Base-by-base conservation (phyloP, 2,888 invertebrate species). In the Tetrapedia diversipes region DNA sequence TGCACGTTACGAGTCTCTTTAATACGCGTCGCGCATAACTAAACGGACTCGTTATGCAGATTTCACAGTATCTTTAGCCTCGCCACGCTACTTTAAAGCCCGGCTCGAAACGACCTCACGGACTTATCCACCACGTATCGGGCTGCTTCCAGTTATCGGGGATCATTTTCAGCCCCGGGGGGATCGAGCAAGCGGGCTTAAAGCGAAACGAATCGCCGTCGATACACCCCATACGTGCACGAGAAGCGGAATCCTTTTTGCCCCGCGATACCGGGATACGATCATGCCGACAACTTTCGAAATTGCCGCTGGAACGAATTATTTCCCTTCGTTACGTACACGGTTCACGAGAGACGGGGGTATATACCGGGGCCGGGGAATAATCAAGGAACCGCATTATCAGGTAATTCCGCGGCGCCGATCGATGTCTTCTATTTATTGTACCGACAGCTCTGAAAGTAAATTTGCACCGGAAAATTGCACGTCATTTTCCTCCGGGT, bases 161-260 rank as follows among this genome's bases (percentile, higher is more conserved):
- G 88, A 90, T 90, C 89, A 90, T 90, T 90, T 89, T 89, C 88
- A 86, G 81, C 73, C 83, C 81, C 84, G 79, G 83, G 83, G 86
- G 89, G 84, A 88, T 87, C 83, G 82, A 77, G 68, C 78, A 60
- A 76, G 70, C 80, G 82, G 82, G 87, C 86, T 89, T 89, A 89
- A 88, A 88, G 89, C 86, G 87, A 87, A 89, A 89, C 89, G 89
- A 89, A 89, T 89, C 87, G 87, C 86, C 86, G 80, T 82, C 89
- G 87, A 89, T 89, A 87, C 82, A 86, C 79, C 76, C 77, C 79
- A 83, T 86, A 84, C 84, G 83, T 82, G 85, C 80, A 76, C 84
- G 69, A 76, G 64, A 77, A 77, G 70, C 78, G 70, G 81, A 84
- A 86, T 87, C 83, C 80, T 78, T 84, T 80, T 83, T 81, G 63